phyloP scores from a whole-genome alignment of 23 tunicate species.

The Trididemnum nubilum region DNA sequence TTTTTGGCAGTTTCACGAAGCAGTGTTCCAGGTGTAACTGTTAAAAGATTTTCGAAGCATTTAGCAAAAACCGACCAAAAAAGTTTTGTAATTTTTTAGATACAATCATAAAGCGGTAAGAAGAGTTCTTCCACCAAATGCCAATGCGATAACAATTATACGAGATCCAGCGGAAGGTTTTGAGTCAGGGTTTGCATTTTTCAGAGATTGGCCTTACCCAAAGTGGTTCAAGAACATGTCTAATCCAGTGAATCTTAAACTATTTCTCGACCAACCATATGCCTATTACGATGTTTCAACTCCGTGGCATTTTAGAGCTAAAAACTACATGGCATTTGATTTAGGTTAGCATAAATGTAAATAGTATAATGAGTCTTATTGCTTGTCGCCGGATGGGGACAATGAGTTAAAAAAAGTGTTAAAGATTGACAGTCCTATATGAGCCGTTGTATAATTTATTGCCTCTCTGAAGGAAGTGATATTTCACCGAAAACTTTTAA shows the following conservation, averaged over 20 bases:
- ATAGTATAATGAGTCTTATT: neutral
- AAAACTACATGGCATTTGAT: slow-evolving; percentile 94
- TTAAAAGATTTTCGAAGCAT: no score
- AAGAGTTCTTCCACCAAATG: slow-evolving; percentile 32
- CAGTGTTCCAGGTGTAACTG: no score
- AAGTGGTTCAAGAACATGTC: slow-evolving; percentile 68
- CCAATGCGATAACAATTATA: slow-evolving; percentile 61
- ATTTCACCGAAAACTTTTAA: no score
- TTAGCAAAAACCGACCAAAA: no score
- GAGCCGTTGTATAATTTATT: no score
- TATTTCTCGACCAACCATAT: slow-evolving; percentile 52
- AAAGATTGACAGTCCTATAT: no score
- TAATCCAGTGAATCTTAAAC: slow-evolving; percentile 26
- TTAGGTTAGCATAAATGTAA: slow-evolving; percentile 43
- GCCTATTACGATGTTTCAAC: slow-evolving; percentile 74
- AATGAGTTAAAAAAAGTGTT: no score
- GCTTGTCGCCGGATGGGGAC: no score
- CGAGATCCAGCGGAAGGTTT: slow-evolving; percentile 84
- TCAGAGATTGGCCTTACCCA: slow-evolving; percentile 92
- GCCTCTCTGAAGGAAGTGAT: no score
- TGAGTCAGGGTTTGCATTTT: slow-evolving; percentile 95
- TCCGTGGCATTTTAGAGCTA: slow-evolving; percentile 95
- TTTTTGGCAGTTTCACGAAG: no score
- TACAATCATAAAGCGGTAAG: slow-evolving; percentile 29
- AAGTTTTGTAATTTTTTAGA: no score